Percentiles rank a stretch among this genome's conserved stretches.
These are phyloP conservation scores for Drosophila bocqueti DNA, from an alignment of 1,140 invertebrate species.

Conservation along the genomic window DNA sequence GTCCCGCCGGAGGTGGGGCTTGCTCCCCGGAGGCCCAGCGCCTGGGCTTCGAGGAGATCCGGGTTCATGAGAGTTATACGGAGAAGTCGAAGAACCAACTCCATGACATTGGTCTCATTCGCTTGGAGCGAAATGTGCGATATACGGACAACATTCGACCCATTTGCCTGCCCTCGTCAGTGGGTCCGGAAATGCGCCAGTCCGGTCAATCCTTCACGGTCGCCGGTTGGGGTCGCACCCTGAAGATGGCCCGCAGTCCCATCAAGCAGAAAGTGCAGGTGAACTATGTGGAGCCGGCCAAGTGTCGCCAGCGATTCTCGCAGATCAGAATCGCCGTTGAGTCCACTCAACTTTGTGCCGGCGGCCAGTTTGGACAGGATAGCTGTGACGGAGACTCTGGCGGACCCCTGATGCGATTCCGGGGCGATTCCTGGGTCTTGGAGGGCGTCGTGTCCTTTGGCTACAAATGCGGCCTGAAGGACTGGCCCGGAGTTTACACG, in stretches of 20 bases:
- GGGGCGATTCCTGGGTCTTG: conserved; percentile 85
- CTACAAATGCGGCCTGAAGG: conserved; percentile 82
- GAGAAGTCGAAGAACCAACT: conserved; percentile 59
- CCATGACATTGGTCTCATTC: conserved; percentile 86
- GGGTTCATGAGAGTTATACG: conserved; percentile 85
- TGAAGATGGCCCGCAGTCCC: conserved; percentile 75
- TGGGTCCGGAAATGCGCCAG: conserved; percentile 33
- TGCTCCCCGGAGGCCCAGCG: conserved; percentile 60
- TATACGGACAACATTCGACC: conserved; percentile 86
- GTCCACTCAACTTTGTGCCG: conserved; percentile 87
- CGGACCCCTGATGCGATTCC: conserved; percentile 87
- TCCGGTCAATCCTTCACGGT: conserved; percentile 85
- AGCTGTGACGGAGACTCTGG: conserved; percentile 90
- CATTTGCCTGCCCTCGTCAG: conserved; percentile 86
- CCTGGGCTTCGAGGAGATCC: conserved; percentile 73
- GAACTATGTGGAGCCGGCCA: conserved; percentile 50
- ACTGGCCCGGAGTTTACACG: conserved; percentile 86
- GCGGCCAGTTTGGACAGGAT: conserved; percentile 87
- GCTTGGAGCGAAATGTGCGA: conserved; percentile 81
- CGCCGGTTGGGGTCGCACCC: conserved; percentile 89
- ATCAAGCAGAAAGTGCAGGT: conserved; percentile 68
- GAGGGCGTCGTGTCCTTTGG: conserved; percentile 87
- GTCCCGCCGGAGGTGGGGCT: conserved; percentile 67
- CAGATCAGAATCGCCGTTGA: conserved; percentile 60
- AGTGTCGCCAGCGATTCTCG: conserved; percentile 55